Evolutionary conservation across 1,140 invertebrate species (phyloP).

Genomic region (Leptopilina boulardi): DNA sequence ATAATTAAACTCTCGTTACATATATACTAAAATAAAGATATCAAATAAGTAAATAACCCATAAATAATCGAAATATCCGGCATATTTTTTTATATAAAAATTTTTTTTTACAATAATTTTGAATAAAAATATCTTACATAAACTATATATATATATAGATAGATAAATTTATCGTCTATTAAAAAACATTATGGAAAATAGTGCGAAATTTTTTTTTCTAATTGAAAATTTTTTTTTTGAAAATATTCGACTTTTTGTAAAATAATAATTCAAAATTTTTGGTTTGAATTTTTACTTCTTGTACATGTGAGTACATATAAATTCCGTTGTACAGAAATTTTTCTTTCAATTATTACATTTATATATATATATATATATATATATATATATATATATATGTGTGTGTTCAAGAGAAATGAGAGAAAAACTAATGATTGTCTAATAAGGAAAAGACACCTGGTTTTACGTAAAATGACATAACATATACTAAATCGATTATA

Average conservation of each 20-base stretch:
- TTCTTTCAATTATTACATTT: too few species aligned
- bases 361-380: too few species aligned
- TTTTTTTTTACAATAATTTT: too few species aligned
- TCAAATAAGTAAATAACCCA: neutral
- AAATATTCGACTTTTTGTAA: too few species aligned
- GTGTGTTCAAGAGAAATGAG: neutral
- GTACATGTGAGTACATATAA: too few species aligned
- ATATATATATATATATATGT: too few species aligned
- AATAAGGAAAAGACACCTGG: conserved; percentile 24
- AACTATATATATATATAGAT: too few species aligned
- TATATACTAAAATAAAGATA: neutral
- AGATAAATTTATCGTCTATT: too few species aligned
- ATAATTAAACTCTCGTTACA: neutral
- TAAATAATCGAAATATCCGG: neutral
- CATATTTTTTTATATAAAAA: neutral
- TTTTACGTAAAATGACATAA: conserved; percentile 26
- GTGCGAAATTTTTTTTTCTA: too few species aligned
- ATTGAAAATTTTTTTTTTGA: too few species aligned
- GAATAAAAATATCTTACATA: too few species aligned
- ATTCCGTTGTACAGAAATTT: neutral
- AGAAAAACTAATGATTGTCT: conserved; percentile 6
- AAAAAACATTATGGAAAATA: too few species aligned
- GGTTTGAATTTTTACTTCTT: neutral
- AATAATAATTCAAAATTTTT: neutral
- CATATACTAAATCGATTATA: conserved; percentile 3